phyloP scores from a whole-genome alignment of 2,888 invertebrate genomes.

The Melinaea marsaeus region DNA sequence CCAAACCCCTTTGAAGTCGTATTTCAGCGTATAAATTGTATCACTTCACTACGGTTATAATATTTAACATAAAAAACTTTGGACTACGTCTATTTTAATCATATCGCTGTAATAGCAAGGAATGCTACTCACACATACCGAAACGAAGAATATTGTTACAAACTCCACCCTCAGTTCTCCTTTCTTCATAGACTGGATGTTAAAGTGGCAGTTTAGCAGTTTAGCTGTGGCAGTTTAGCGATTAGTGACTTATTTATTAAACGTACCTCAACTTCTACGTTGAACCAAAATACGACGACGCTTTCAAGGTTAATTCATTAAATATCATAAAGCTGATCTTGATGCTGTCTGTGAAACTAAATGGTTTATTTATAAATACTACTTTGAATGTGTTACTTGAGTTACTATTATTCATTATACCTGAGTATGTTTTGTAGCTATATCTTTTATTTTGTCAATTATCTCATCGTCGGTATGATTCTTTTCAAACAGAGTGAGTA shows the following conservation, averaged over 20 bases:
- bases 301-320: conserved; percentile 29
- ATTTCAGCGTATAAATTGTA: no score
- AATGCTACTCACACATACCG: conserved; percentile 33
- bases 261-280: conserved; percentile 38
- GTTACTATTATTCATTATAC: no score
- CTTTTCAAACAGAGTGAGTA: conserved; percentile 38
- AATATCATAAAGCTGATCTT: conserved; percentile 33
- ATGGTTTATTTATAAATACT: conserved; percentile 25
- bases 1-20: no score
- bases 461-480: conserved; percentile 29
- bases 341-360: conserved; percentile 41
- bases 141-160: conserved; percentile 38
- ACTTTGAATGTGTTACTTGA: conserved; percentile 33
- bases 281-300: conserved; percentile 36
- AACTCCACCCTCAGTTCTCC: conserved; percentile 44
- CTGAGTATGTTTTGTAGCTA: no score
- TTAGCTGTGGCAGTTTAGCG: background rate
- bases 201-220: no score
- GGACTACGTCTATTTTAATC: no score
- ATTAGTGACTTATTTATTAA: background rate
- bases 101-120: conserved; percentile 45
- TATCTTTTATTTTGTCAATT: conserved; percentile 31
- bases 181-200: conserved; percentile 29
- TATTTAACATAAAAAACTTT: no score
- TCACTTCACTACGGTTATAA: no score